Conservation (phyloP, 2,888 invertebrate genomes). For the Dusona sp. region DNA sequence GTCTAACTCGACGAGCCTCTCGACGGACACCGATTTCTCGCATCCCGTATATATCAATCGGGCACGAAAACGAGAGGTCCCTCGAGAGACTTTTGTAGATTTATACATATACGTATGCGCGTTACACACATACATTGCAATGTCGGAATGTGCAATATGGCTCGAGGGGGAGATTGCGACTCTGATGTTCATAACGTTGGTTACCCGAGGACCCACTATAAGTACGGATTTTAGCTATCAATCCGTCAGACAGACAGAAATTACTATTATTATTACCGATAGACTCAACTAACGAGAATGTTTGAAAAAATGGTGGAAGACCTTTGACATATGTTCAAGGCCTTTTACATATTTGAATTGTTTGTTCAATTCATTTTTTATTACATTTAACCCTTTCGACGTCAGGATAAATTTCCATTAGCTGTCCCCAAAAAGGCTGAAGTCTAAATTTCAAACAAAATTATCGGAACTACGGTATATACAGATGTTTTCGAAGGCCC, state of each 20-base stretch:
- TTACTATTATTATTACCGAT: constrained; percentile 30
- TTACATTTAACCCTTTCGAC: too few relatives aligned
- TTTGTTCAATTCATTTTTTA: not conserved
- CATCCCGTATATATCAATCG: constrained; percentile 43
- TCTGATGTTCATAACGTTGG: constrained; percentile 30
- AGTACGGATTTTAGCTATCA: constrained; percentile 41
- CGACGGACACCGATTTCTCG: constrained; percentile 16
- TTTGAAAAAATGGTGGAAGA: too few relatives aligned
- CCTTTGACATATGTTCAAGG: too few relatives aligned
- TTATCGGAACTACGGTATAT: too few relatives aligned
- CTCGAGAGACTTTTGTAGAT: constrained; percentile 49
- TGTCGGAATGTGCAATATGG: constrained; percentile 50
- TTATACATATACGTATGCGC: constrained; percentile 6
- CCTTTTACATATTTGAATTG: not conserved
- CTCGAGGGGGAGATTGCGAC: constrained; percentile 41
- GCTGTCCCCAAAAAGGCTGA: too few relatives aligned
- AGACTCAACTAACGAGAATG: constrained; percentile 6
- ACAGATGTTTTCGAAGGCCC: too few relatives aligned
- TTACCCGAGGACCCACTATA: constrained; percentile 39
- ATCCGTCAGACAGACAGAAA: constrained; percentile 42
- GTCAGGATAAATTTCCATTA: too few relatives aligned
- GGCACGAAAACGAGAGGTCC: constrained; percentile 53
- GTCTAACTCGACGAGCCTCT: constrained; percentile 8
- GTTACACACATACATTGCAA: constrained; percentile 18
- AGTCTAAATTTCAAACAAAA: too few relatives aligned